A percentile compares a stretch with the other conserved stretches of the same genome.
Evolutionary conservation across 2,113 vertebrate species (phyloP).

Genomic region (Procavia capensis): DNA sequence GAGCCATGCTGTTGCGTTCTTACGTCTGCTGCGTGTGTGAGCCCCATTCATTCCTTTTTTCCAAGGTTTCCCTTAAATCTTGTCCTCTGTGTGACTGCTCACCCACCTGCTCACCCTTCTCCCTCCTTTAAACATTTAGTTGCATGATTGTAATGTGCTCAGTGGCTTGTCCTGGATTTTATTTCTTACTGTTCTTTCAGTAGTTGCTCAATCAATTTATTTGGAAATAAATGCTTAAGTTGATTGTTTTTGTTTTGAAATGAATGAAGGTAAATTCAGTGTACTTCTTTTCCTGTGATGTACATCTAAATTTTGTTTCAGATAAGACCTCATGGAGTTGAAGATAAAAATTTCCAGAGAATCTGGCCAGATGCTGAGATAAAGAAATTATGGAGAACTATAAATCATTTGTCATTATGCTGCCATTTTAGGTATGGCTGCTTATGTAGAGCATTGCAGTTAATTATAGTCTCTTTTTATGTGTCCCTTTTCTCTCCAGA

Average conservation of each 20-base stretch:
- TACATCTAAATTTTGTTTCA: slow-evolving; percentile 16
- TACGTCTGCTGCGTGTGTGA: background rate
- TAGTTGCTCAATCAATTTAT: background rate
- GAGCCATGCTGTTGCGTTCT: background rate
- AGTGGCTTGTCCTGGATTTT: background rate
- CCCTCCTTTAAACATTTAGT: background rate
- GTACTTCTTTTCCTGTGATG: background rate
- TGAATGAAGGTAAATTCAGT: slow-evolving; percentile 38
- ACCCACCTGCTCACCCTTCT: background rate
- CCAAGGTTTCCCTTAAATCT: background rate
- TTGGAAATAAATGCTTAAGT: background rate
- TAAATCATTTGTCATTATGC: background rate
- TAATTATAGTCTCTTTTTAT: background rate
- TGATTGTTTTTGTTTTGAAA: background rate
- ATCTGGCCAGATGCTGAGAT: background rate
- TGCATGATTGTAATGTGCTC: background rate
- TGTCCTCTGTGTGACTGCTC: background rate
- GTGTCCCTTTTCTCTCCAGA: slow-evolving; percentile 70
- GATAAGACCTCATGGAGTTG: background rate
- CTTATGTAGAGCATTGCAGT: background rate
- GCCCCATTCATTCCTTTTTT: background rate
- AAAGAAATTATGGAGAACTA: background rate
- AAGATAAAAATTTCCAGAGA: slow-evolving; percentile 25
- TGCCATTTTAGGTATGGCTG: fast-evolving
- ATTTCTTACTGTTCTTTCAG: background rate